A percentile compares a stretch with the other conserved stretches of the same genome.
phyloP scores from a whole-genome alignment of 2,888 invertebrate genomes.

The Diploptera punctata region DNA sequence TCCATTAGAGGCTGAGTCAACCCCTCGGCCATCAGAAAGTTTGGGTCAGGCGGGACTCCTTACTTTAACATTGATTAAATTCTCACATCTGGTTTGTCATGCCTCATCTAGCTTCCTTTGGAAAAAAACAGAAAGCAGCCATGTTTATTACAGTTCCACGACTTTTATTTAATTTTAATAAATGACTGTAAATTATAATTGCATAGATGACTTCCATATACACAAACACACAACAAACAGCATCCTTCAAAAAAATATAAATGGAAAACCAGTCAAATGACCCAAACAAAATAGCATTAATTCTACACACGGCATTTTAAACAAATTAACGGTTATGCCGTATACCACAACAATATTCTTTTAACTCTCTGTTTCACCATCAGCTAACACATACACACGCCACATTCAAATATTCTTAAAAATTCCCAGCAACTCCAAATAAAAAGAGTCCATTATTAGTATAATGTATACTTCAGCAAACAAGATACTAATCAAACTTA shows the following conservation, averaged over 20 bases:
- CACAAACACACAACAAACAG: background rate
- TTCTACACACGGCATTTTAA: constrained; percentile 18
- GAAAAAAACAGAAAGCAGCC: no score
- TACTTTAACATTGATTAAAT: no score
- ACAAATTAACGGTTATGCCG: constrained; percentile 25
- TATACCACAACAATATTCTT: constrained; percentile 5
- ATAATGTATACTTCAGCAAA: constrained; percentile 23
- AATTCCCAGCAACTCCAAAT: constrained; percentile 22
- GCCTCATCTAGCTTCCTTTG: no score
- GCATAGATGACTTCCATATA: no score
- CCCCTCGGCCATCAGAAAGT: no score
- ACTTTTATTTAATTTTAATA: no score
- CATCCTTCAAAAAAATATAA: background rate
- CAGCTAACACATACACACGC: constrained; percentile 1
- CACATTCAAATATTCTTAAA: constrained; percentile 20
- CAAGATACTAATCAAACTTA: constrained; percentile 25
- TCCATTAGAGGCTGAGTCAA: no score
- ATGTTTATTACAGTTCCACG: no score
- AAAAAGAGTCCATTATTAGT: background rate
- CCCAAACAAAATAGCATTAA: background rate
- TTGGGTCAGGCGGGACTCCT: no score
- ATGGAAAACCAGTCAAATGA: background rate
- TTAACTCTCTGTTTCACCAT: constrained; percentile 6
- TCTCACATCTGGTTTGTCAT: no score
- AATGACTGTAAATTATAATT: no score